Evolutionary conservation across 2,113 vertebrate species (phyloP).

Genomic region (Scomber japonicus): DNA sequence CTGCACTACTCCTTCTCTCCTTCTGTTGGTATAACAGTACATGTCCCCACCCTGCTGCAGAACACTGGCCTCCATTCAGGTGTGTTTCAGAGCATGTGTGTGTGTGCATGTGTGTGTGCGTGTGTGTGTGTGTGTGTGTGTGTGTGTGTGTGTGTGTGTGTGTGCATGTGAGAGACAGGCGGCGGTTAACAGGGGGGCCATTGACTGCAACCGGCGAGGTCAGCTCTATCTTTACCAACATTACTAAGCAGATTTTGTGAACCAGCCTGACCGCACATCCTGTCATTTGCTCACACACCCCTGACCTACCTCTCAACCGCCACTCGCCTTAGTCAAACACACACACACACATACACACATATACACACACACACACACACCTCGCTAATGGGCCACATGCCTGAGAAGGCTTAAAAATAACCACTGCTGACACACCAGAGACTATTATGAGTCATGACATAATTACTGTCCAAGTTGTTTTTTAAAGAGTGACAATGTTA

Average conservation of each 20-base stretch:
- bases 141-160: no score
- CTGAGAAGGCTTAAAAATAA: slow-evolving; percentile 49
- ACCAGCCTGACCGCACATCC: slow-evolving; percentile 76
- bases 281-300: slow-evolving; percentile 72
- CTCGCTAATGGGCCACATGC: slow-evolving; percentile 24
- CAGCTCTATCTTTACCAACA: slow-evolving; percentile 80
- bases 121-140: no score
- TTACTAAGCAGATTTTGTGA: slow-evolving; percentile 77
- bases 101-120: not conserved
- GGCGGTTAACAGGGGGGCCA: slow-evolving; percentile 65
- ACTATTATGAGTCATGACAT: slow-evolving; percentile 38
- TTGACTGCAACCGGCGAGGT: slow-evolving; percentile 69
- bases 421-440: slow-evolving; percentile 38
- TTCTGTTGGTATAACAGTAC: slow-evolving; percentile 24
- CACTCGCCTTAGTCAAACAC: slow-evolving; percentile 57
- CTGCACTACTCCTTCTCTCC: not conserved
- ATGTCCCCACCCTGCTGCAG: slow-evolving; percentile 34
- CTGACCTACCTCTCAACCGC: slow-evolving; percentile 53
- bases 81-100: not conserved
- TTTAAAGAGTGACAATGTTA: slow-evolving; percentile 35
- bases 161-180: slow-evolving; percentile 19
- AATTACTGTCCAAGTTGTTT: slow-evolving; percentile 27
- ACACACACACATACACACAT: slow-evolving; percentile 11
- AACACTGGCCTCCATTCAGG: slow-evolving; percentile 60
- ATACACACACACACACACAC: slow-evolving; percentile 11